phyloP scores from a whole-genome alignment of 1,140 invertebrate species.

The Calosoma granatense region DNA sequence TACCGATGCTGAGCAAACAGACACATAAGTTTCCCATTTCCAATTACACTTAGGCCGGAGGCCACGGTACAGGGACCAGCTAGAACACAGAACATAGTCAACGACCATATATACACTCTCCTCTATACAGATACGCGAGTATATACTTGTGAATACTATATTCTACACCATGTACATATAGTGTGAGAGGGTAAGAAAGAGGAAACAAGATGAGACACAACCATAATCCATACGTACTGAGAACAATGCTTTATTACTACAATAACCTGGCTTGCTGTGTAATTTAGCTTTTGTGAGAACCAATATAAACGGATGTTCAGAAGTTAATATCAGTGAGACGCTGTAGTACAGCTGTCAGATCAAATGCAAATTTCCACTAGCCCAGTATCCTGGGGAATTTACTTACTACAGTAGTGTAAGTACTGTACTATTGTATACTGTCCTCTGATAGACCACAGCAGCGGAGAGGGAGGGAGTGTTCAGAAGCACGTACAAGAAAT shows the following conservation, averaged over 20 bases:
- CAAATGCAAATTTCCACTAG: constrained; percentile 8
- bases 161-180: too few species aligned
- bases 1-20: too few species aligned
- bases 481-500: too few species aligned
- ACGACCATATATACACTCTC: background rate
- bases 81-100: too few species aligned
- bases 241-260: constrained; percentile 35
- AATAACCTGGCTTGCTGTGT: constrained; percentile 30
- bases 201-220: background rate
- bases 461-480: too few species aligned
- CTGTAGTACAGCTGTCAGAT: background rate
- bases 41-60: background rate
- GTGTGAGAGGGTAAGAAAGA: background rate
- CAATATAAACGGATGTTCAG: constrained; percentile 21
- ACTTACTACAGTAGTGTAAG: too few species aligned
- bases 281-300: constrained; percentile 33
- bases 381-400: background rate
- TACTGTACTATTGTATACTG: too few species aligned
- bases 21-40: background rate
- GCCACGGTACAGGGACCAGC: background rate
- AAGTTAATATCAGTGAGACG: constrained; percentile 5
- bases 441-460: too few species aligned
- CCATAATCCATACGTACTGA: constrained; percentile 29
- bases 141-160: background rate
- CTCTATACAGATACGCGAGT: background rate